Conservation (phyloP, 2,113 vertebrate genomes). For the Odontophorus gujanensis region DNA sequence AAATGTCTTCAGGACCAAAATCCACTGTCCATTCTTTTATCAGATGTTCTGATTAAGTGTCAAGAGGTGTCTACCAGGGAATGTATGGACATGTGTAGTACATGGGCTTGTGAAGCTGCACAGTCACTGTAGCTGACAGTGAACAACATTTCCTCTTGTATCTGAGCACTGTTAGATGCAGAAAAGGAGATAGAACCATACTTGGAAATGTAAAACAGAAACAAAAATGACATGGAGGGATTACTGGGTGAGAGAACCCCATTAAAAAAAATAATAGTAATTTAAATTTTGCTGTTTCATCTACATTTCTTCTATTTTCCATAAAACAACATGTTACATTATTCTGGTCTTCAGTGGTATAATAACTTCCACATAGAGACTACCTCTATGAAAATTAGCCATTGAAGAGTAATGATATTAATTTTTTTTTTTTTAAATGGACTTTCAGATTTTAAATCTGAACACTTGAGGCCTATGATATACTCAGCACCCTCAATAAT, state of each 20-base stretch:
- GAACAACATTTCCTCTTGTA: constrained; percentile 44
- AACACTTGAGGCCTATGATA: neutral
- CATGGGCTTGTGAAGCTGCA: neutral
- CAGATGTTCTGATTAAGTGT: constrained; percentile 12
- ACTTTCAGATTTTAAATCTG: neutral
- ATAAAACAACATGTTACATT: constrained; percentile 17
- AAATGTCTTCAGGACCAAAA: neutral
- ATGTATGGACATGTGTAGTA: neutral
- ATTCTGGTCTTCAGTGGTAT: neutral
- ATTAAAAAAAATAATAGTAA: constrained; percentile 11
- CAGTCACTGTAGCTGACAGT: constrained; percentile 19
- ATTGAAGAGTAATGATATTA: neutral
- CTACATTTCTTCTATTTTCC: constrained; percentile 52
- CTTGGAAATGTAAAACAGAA: constrained; percentile 53
- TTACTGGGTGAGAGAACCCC: constrained; percentile 52
- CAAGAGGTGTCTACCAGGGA: neutral
- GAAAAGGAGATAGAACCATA: neutral
- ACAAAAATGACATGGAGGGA: constrained; percentile 25
- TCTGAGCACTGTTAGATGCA: constrained; percentile 15
- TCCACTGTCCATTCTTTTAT: neutral
- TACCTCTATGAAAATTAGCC: neutral
- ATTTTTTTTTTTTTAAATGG: neutral
- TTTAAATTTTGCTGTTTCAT: constrained; percentile 51
- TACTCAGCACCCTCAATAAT: neutral
- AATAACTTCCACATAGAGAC: neutral